Evolutionary conservation across 2,888 invertebrate genomes (phyloP), one percentile per base, ranked within the genome.

Genomic region (Pelosia muscerda): DNA sequence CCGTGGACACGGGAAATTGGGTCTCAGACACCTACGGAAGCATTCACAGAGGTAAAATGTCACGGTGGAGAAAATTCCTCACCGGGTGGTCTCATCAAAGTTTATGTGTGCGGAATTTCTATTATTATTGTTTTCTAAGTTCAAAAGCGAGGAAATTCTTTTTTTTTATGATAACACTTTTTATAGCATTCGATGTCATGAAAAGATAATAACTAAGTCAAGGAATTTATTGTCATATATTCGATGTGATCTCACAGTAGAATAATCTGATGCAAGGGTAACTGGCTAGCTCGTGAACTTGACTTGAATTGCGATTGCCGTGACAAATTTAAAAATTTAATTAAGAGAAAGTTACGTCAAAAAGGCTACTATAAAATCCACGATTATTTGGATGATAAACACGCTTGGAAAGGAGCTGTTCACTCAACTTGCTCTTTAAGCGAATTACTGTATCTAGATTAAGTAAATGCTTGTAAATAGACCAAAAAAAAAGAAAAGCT

Each of bases 1-100:
- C 74, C 74, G 74, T 73, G 76, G 76, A 68, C 78, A 71, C 74
- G 58, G 68, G 65, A 79, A 83, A 84, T 84, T 78, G 76, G 72
- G 71, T 75, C 67, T 25, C 59, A 54, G 56, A 68, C 71, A 78
- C 78, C 68, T 67, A 22, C 9, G 26, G 28, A 31, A 42, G n/a
- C 55, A 28, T 62, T 9, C 26, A 28, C 28, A 6, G 38, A 38
- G 53, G 53, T 62, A 13, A 49, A 62, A 62, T 61, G 15, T 28
- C 22, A 49, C 13, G n/a, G 25, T 10, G 26, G 1, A 26, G 26
- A 28, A 49, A 49, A 53, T 25, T 23, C 15, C 11, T 61, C 6
- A 61, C 61, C 1, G 11, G 28, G 28, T 26, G 49, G n/a, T 26
- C 6, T 49, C 23, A 42, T 28, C 49, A 61, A 42, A 61, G 26